Conservation (phyloP, 2,797 vertebrate species). For the Todus mexicanus region DNA sequence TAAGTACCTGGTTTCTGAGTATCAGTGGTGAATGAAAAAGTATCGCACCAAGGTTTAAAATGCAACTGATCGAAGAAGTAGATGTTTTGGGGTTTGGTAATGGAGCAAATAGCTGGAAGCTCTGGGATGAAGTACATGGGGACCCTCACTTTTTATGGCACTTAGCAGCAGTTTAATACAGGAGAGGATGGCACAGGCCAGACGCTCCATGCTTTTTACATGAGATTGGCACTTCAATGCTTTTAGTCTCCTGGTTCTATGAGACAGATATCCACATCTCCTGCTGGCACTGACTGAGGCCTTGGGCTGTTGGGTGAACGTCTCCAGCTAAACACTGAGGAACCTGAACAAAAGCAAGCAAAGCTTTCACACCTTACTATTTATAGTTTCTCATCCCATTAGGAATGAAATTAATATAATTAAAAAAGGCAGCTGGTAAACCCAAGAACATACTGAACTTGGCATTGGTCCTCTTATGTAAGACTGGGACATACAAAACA, state of each 20-base stretch:
- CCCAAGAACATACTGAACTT: constrained; percentile 12
- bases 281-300: neutral
- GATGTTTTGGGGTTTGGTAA: neutral
- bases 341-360: neutral
- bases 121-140: neutral
- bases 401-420: neutral
- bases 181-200: neutral
- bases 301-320: neutral
- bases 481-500: constrained; percentile 12
- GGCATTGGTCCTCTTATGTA: neutral
- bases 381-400: neutral
- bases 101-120: neutral
- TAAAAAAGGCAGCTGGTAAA: neutral
- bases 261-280: neutral
- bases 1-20: neutral
- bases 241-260: neutral
- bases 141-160: neutral
- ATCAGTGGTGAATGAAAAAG: neutral
- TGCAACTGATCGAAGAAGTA: neutral
- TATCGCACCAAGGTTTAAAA: neutral
- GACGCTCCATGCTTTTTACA: neutral
- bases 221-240: neutral
- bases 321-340: neutral
- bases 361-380: neutral
- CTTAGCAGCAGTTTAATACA: neutral